Evolutionary conservation across 2,113 vertebrate species (phyloP), one percentile per base, ranked within the genome.

Genomic region (Chiloscyllium plagiosum): DNA sequence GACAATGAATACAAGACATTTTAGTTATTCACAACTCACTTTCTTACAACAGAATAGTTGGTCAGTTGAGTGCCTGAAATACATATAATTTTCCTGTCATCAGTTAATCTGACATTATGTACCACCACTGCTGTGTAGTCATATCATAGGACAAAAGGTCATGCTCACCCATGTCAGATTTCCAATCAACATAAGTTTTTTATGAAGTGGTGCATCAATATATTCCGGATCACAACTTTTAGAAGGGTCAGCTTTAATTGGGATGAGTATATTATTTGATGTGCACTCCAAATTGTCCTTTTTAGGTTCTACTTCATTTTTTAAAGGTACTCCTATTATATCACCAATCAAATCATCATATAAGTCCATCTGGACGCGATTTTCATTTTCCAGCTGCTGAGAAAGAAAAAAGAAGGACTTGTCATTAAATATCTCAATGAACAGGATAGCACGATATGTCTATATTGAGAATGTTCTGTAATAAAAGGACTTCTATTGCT

Each of bases 91-190:
- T 37, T 47, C 66, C 42, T 47, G 22, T n/a, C 29, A 94, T 26
- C 65, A 94, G 20, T 26, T 94, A 94, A 94, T 69, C 4, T 89
- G 47, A 61, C 13, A 33, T 29, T 56, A 61, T 61, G 50, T 33
- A 47, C 20, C 24, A 33, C 52, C 52, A 33, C 13, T 50, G 5
- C 33, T n/a, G 12, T 12, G 50, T 22, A 6, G 29, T 61, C 29
- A 94, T 50, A 47, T 13, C 47, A 72, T 95, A 19, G 12, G 8
- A 72, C 22, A 26, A 90, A 90, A 90, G 20, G 37, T 83, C 29
- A 56, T 90, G n/a, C 94, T 95, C 94, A 95, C 94, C 94, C 94
- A 95, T 1, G 94, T 95, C 94, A 95, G 69, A 52, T 95, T 95
- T 26, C 94, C 94, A 72, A 95, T 72, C 24, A 95, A n/a, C 69